phyloP scores from a whole-genome alignment of 2,888 invertebrate species.

The Drosophila buzzatii region DNA sequence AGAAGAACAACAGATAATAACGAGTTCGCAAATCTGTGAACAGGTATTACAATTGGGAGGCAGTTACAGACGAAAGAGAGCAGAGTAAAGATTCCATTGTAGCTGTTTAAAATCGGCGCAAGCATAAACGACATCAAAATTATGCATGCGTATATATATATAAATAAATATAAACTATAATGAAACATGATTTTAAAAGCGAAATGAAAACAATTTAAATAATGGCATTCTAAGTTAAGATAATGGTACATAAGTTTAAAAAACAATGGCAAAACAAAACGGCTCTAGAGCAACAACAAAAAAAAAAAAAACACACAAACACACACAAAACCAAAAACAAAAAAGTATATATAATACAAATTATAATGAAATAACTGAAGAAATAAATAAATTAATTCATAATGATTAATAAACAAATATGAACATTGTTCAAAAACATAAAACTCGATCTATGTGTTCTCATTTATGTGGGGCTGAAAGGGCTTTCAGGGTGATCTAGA shows the following conservation, averaged over 20 bases:
- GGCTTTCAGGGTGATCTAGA: not conserved
- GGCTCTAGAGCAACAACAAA: slow-evolving; percentile 78
- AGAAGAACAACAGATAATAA: slow-evolving; percentile 28
- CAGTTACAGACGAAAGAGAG: slow-evolving; percentile 11
- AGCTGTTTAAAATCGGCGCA: slow-evolving; percentile 49
- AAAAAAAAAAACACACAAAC: slow-evolving; percentile 20
- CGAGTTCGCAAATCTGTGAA: slow-evolving; percentile 27
- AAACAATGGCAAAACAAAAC: slow-evolving; percentile 85
- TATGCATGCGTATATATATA: slow-evolving; percentile 46
- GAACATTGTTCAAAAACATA: slow-evolving; percentile 83
- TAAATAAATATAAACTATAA: slow-evolving; percentile 55
- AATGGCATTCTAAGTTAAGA: slow-evolving; percentile 76
- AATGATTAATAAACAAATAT: slow-evolving; percentile 82
- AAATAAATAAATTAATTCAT: slow-evolving; percentile 81
- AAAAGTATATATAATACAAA: slow-evolving; percentile 71
- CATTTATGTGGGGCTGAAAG: not conserved
- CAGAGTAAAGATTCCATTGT: slow-evolving; percentile 46
- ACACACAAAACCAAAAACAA: slow-evolving; percentile 30
- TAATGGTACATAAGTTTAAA: slow-evolving; percentile 80
- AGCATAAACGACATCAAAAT: slow-evolving; percentile 53
- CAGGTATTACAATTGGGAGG: slow-evolving; percentile 27
- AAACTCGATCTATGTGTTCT: slow-evolving; percentile 4
- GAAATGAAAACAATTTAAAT: slow-evolving; percentile 61
- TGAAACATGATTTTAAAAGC: slow-evolving; percentile 73
- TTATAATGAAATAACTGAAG: slow-evolving; percentile 81